These are phyloP conservation scores for Rhamphomyia laevipes DNA, from an alignment of 2,888 invertebrate genomes.

Conservation along the genomic window DNA sequence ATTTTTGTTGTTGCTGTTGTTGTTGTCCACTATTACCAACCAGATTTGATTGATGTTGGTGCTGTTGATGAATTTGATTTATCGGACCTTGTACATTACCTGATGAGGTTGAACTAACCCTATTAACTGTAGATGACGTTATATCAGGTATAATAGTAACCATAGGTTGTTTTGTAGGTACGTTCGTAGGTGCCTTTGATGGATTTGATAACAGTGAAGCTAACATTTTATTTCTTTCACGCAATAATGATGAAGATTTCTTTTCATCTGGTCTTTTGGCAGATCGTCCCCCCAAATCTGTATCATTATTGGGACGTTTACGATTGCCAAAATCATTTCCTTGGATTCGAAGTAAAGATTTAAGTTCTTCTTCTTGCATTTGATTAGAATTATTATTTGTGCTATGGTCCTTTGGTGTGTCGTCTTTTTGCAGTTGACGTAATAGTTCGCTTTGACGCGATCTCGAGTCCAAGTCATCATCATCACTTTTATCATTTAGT, in stretches of 20 bases:
- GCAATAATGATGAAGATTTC: conserved; percentile 49
- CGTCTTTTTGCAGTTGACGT: conserved; percentile 41
- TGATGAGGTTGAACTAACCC: conserved; percentile 21
- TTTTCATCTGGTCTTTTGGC: conserved; percentile 35
- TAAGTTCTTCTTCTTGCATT: conserved; percentile 35
- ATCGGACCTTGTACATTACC: background rate
- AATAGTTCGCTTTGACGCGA: conserved; percentile 42
- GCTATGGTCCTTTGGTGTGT: conserved; percentile 24
- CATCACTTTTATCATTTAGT: conserved; percentile 71
- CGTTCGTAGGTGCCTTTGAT: conserved; percentile 46
- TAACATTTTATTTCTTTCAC: conserved; percentile 75
- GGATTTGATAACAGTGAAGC: conserved; percentile 70
- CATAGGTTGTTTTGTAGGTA: conserved; percentile 28
- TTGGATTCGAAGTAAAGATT: conserved; percentile 33
- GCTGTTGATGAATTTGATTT: conserved; percentile 37
- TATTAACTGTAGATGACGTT: conserved; percentile 27
- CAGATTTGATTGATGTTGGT: conserved; percentile 22
- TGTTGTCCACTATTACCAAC: conserved; percentile 15
- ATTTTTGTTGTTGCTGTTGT: conserved; percentile 39
- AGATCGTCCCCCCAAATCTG: conserved; percentile 39
- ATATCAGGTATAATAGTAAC: conserved; percentile 38
- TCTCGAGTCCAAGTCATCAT: conserved; percentile 43
- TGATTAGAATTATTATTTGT: conserved; percentile 25
- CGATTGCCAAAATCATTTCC: conserved; percentile 37
- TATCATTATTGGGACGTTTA: conserved; percentile 53